A percentile compares a stretch with the other conserved stretches of the same genome.
phyloP scores from a whole-genome alignment of 64 coral and sea anemone species.

The Montipora foliosa region DNA sequence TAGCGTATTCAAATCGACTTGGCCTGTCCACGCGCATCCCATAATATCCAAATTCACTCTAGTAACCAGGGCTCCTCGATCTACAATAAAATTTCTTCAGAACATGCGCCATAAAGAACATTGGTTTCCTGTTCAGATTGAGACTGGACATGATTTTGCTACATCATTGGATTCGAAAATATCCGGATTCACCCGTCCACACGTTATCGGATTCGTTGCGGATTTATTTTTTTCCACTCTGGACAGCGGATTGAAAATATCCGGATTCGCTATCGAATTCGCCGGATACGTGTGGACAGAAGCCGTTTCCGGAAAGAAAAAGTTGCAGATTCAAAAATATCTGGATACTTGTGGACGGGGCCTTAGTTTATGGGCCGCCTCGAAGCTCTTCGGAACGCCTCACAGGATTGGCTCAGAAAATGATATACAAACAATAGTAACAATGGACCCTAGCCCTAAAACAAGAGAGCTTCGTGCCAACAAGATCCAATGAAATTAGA shows the following conservation, averaged over 20 bases:
- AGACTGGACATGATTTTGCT: neutral
- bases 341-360: neutral
- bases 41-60: too few relatives aligned
- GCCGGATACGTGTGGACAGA: neutral
- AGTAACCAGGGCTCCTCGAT: too few relatives aligned
- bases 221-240: neutral
- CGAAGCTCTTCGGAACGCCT: neutral
- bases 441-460: too few relatives aligned
- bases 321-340: neutral
- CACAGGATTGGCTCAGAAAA: neutral
- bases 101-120: neutral
- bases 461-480: too few relatives aligned
- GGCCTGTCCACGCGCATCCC: too few relatives aligned
- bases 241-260: neutral
- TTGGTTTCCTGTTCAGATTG: neutral
- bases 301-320: neutral
- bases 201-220: slow-evolving; percentile 2
- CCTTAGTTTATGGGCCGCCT: neutral
- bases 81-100: too few relatives aligned
- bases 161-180: neutral
- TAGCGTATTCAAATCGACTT: too few relatives aligned
- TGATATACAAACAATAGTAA: neutral
- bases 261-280: neutral
- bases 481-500: too few relatives aligned
- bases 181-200: slow-evolving; percentile 1